phyloP scores from a whole-genome alignment of 37 sponge, comb jelly and placozoan species.

The Hexactinellida sp. region DNA sequence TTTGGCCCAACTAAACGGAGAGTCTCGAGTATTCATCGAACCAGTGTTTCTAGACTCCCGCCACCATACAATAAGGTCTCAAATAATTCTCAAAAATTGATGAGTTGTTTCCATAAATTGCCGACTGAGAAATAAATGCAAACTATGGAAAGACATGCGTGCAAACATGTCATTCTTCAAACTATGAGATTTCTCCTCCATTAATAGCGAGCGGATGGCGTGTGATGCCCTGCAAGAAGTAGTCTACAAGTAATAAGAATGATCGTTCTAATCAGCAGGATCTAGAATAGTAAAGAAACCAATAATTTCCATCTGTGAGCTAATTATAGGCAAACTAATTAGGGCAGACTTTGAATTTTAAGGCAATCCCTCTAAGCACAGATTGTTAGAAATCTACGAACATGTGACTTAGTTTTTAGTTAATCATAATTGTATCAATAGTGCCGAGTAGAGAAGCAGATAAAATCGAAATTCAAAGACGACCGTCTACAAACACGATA shows the following conservation, averaged over 20 bases:
- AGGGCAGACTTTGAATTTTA: background rate
- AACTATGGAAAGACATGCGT: background rate
- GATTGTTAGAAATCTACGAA: background rate
- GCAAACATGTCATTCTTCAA: background rate
- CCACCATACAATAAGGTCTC: too few relatives aligned
- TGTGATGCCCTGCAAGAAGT: background rate
- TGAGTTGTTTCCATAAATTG: background rate
- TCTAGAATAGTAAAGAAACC: background rate
- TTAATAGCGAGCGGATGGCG: background rate
- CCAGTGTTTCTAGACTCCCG: too few relatives aligned
- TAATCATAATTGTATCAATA: background rate
- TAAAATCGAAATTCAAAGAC: background rate
- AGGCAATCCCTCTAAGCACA: constrained; percentile 14
- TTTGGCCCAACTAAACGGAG: too few relatives aligned
- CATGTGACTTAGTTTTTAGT: background rate
- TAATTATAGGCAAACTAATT: background rate
- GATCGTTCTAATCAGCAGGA: background rate
- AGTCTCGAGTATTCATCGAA: too few relatives aligned
- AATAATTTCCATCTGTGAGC: background rate
- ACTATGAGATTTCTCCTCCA: background rate
- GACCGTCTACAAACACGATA: background rate
- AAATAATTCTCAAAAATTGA: background rate
- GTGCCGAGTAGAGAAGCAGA: background rate
- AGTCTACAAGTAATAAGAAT: background rate
- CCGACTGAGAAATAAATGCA: background rate